These are phyloP conservation scores for Agelaius phoeniceus DNA, from an alignment of 2,113 vertebrate species.

Conservation along the genomic window DNA sequence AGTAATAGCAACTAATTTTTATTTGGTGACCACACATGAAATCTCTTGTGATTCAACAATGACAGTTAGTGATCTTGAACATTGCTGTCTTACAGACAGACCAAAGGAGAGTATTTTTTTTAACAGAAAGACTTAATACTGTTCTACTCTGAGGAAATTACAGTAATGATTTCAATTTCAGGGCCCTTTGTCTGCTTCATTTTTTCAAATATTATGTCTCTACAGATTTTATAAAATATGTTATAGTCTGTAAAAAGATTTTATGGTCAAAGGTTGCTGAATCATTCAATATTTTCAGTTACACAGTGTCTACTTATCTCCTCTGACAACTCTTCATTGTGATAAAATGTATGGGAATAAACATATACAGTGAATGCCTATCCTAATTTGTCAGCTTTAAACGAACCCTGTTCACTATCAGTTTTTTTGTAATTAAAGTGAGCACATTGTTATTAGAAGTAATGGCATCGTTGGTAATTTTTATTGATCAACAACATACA, in stretches of 20 bases:
- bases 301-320: neutral
- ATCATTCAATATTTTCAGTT: neutral
- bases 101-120: neutral
- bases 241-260: neutral
- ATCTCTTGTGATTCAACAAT: neutral
- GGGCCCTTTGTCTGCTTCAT: neutral
- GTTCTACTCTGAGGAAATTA: neutral
- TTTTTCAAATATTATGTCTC: neutral
- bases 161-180: neutral
- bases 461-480: constrained; percentile 32
- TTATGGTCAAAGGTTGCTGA: neutral
- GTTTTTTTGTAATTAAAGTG: constrained; percentile 34
- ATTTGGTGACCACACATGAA: neutral
- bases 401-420: neutral
- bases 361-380: neutral
- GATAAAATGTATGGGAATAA: constrained; percentile 12
- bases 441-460: constrained; percentile 19
- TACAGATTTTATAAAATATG: neutral
- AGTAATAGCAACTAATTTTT: neutral
- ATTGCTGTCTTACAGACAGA: neutral
- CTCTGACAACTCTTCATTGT: neutral
- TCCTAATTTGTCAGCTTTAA: constrained; percentile 26
- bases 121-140: neutral
- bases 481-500: constrained; percentile 54
- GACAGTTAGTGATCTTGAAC: neutral